Evolutionary conservation across 1,140 invertebrate genomes (phyloP).

Genomic region (Harpegnathos saltator): DNA sequence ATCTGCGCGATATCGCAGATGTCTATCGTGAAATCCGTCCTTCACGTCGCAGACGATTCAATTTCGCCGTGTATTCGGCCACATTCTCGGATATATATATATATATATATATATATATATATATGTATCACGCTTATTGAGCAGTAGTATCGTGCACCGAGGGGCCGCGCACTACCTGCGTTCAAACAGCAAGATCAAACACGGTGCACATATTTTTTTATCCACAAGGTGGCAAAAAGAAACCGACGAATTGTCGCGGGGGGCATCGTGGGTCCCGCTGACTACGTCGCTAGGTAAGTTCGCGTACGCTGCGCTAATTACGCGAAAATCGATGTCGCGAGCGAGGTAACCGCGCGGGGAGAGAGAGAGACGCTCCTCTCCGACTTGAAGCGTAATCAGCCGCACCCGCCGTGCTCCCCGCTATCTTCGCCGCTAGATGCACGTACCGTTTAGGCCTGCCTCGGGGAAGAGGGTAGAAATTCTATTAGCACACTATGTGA

Average conservation of each 20-base stretch:
- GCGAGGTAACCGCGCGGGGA: background rate
- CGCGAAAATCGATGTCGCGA: background rate
- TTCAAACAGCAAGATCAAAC: constrained; percentile 60
- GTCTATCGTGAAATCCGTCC: constrained; percentile 65
- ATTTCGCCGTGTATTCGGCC: constrained; percentile 25
- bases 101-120: no score
- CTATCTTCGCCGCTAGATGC: constrained; percentile 1
- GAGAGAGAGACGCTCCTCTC: background rate
- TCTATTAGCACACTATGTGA: constrained; percentile 75
- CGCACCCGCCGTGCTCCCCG: background rate
- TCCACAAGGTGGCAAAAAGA: constrained; percentile 50
- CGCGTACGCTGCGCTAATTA: background rate
- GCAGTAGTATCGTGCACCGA: constrained; percentile 63
- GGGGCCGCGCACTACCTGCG: constrained; percentile 59
- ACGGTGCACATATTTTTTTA: constrained; percentile 77
- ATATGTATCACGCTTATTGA: constrained; percentile 22
- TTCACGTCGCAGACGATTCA: constrained; percentile 43
- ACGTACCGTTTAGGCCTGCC: background rate
- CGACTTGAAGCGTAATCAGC: background rate
- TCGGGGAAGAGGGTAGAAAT: constrained; percentile 54
- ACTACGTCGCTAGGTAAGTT: constrained; percentile 2
- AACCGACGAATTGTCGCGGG: constrained; percentile 24
- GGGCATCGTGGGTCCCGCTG: background rate
- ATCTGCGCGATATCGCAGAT: no score
- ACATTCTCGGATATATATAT: constrained; percentile 12